These are phyloP conservation scores for Bombus huntii DNA, from an alignment of 1,140 invertebrate genomes.

Conservation along the genomic window DNA sequence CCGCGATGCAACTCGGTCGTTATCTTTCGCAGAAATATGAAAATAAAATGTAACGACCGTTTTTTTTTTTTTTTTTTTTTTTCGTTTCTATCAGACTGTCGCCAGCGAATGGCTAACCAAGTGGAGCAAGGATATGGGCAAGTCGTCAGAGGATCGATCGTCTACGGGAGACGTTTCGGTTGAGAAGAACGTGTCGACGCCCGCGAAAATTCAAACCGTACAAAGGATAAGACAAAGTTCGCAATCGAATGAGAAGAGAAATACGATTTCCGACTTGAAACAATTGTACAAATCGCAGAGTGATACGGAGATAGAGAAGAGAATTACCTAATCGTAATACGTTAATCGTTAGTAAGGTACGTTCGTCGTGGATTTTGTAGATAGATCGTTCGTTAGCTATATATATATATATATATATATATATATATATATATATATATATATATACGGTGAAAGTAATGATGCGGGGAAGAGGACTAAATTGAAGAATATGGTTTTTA, in stretches of 20 bases:
- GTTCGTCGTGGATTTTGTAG: too few relatives aligned
- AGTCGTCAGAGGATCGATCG: background rate
- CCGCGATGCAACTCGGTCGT: background rate
- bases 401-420: background rate
- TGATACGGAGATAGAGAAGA: background rate
- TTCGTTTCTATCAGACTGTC: constrained; percentile 3
- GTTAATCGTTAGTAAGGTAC: too few relatives aligned
- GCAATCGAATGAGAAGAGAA: background rate
- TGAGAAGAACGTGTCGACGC: background rate
- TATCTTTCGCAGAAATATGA: background rate
- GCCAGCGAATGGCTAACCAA: constrained; percentile 52
- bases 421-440: background rate
- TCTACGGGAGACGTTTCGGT: background rate
- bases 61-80: too few relatives aligned
- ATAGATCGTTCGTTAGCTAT: background rate
- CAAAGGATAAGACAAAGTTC: constrained; percentile 24
- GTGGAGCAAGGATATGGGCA: constrained; percentile 51
- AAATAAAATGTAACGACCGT: background rate
- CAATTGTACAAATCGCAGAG: constrained; percentile 35
- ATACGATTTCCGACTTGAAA: constrained; percentile 11
- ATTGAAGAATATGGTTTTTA: background rate
- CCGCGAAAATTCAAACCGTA: background rate
- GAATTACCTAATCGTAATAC: too few relatives aligned
- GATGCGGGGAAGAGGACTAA: background rate
- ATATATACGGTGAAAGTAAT: background rate